Conservation (phyloP, 2,888 invertebrate genomes). For the Laothoe populi region DNA sequence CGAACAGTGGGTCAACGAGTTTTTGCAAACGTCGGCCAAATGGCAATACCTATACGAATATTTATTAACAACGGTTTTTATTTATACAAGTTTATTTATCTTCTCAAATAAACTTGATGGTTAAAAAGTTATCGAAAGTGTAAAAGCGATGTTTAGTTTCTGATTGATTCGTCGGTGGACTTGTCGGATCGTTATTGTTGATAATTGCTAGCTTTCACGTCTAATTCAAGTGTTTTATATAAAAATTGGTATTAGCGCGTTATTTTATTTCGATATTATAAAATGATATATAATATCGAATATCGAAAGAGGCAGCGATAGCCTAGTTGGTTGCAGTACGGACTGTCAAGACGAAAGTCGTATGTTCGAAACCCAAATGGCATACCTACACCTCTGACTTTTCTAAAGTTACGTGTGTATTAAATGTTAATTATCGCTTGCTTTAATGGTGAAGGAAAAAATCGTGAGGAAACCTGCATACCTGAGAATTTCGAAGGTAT, state of each 20-base stretch:
- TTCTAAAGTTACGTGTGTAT: no score
- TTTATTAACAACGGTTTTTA: slow-evolving; percentile 23
- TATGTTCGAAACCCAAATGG: no score
- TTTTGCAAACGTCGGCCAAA: slow-evolving; percentile 42
- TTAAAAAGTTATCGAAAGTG: background rate
- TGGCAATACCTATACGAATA: slow-evolving; percentile 1
- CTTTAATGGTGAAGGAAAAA: no score
- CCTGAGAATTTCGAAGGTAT: no score
- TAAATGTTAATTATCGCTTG: no score
- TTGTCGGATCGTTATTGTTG: background rate
- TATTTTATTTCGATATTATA: background rate
- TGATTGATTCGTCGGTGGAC: background rate
- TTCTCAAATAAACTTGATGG: slow-evolving; percentile 20
- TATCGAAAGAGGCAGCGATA: no score
- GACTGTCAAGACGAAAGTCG: no score
- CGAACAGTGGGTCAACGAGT: slow-evolving; percentile 53
- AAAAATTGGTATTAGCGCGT: background rate
- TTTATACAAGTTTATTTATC: slow-evolving; percentile 12
- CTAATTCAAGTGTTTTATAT: background rate
- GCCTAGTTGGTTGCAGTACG: no score
- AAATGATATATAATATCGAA: no score
- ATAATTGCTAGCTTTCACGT: background rate
- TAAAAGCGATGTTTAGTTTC: background rate
- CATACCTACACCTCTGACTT: no score
- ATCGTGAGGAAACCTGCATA: no score